Percentiles rank a stretch among this genome's conserved stretches.
Conservation (phyloP, 2,113 vertebrate species). For the Orthonyx spaldingii region DNA sequence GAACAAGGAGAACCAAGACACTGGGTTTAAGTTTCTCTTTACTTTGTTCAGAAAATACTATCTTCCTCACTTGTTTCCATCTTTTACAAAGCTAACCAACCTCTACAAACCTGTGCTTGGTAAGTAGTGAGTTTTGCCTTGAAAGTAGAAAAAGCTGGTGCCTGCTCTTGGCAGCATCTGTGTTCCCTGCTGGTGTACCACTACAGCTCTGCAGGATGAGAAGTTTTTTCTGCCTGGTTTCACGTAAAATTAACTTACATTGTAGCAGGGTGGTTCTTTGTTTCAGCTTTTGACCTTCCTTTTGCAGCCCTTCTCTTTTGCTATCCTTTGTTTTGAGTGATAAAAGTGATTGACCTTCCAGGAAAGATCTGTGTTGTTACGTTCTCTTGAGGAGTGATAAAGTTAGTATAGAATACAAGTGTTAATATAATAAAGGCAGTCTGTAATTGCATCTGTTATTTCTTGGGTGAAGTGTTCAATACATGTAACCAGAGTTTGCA, state of each 20-base stretch:
- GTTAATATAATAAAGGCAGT: background rate
- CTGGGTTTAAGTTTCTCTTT: slow-evolving; percentile 98
- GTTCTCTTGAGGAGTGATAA: background rate
- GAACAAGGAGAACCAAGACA: slow-evolving; percentile 93
- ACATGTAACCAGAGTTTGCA: background rate
- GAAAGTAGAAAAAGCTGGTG: background rate
- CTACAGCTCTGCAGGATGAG: background rate
- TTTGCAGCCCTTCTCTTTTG: background rate
- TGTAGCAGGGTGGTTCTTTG: background rate
- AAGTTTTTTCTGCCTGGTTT: background rate
- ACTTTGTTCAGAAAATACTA: slow-evolving; percentile 97
- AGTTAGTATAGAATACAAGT: background rate
- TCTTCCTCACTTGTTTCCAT: slow-evolving; percentile 94
- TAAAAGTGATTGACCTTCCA: background rate
- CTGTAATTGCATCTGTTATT: background rate
- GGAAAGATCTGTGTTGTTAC: background rate
- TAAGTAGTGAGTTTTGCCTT: slow-evolving; percentile 68
- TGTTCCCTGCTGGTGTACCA: background rate
- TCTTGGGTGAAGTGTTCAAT: background rate
- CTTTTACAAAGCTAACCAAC: slow-evolving; percentile 94
- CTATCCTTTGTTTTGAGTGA: background rate
- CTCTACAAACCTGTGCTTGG: slow-evolving; percentile 97
- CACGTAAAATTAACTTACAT: fast-evolving
- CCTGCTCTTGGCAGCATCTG: background rate
- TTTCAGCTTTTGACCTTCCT: background rate